These are phyloP conservation scores for Zosterops hypoxanthus DNA, from an alignment of 2,113 vertebrate genomes.

Conservation along the genomic window DNA sequence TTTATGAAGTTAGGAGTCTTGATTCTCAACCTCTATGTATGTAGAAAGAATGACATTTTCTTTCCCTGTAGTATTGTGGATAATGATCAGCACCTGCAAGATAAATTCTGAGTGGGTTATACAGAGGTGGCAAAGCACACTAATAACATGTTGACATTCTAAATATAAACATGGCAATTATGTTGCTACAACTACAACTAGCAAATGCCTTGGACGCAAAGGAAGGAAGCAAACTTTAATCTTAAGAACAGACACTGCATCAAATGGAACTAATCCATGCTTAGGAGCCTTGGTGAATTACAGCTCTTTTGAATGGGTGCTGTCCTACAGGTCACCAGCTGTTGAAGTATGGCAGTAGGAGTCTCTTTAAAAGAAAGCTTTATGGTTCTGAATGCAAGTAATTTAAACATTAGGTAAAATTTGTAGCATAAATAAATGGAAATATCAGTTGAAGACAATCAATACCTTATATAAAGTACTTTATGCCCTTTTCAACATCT, in stretches of 20 bases:
- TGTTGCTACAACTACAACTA: neutral
- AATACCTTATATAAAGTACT: neutral
- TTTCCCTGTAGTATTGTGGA: neutral
- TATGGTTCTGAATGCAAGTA: neutral
- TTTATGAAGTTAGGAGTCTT: neutral
- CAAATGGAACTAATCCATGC: neutral
- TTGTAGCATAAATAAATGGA: neutral
- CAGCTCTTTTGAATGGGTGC: neutral
- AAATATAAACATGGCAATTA: conserved; percentile 58
- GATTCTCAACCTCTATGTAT: neutral
- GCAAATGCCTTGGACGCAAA: neutral
- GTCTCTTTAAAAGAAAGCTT: neutral
- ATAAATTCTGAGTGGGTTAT: neutral
- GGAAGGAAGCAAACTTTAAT: conserved; percentile 5
- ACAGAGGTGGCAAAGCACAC: neutral
- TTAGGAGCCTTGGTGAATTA: neutral
- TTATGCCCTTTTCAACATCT: neutral
- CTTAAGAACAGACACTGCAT: neutral
- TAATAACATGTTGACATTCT: conserved; percentile 37
- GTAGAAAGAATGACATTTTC: neutral
- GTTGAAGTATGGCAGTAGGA: neutral
- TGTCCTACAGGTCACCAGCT: neutral
- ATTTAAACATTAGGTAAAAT: neutral
- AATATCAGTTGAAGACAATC: neutral
- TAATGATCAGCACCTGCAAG: neutral